phyloP scores from a whole-genome alignment of 2,888 invertebrate species.

The Pandemis cinnamomeana region DNA sequence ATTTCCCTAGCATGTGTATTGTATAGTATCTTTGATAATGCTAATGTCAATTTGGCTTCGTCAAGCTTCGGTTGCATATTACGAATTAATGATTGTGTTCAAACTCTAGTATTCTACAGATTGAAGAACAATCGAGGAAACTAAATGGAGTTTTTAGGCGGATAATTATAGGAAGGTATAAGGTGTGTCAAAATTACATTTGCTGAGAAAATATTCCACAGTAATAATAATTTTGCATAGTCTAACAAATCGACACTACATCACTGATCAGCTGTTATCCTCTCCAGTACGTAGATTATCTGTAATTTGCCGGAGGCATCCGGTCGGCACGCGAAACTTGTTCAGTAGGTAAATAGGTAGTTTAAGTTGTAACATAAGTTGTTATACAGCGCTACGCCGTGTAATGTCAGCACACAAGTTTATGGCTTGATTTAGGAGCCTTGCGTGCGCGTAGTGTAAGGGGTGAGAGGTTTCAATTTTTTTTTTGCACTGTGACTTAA shows the following conservation, averaged over 20 bases:
- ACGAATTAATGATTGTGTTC: no score
- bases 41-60: no score
- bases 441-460: slow-evolving; percentile 42
- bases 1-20: no score
- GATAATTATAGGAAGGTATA: no score
- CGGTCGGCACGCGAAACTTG: slow-evolving; percentile 71
- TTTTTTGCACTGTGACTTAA: neutral
- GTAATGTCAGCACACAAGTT: slow-evolving; percentile 62
- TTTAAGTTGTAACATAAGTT: slow-evolving; percentile 63
- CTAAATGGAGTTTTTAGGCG: no score
- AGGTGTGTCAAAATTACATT: no score
- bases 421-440: slow-evolving; percentile 58
- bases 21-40: no score
- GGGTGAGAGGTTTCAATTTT: neutral
- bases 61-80: no score
- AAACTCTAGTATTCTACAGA: no score
- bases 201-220: no score
- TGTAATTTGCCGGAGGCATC: slow-evolving; percentile 58
- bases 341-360: slow-evolving; percentile 75
- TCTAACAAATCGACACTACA: neutral
- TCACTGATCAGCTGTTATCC: slow-evolving; percentile 22
- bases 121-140: no score
- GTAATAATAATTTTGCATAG: neutral
- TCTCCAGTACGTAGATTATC: slow-evolving; percentile 35
- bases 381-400: slow-evolving; percentile 63